phyloP scores from a whole-genome alignment of 2,797 vertebrate genomes.

The Acanthurus leucopareius region DNA sequence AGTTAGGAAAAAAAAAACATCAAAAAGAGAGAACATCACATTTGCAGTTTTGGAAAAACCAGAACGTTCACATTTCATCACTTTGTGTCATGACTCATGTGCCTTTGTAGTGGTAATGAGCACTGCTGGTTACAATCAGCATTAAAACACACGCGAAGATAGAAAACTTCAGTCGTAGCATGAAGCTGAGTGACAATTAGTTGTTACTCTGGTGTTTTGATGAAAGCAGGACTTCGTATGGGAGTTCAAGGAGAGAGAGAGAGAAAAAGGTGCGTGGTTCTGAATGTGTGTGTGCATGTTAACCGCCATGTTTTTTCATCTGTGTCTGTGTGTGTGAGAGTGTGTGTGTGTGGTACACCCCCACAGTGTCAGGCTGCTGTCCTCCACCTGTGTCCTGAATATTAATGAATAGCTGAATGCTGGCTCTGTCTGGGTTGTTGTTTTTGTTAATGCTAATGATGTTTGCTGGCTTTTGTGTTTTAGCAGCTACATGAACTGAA shows the following conservation, averaged over 20 bases:
- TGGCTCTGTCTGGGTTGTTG: slow-evolving; percentile 36
- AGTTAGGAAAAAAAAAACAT: not conserved
- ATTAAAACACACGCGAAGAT: not conserved
- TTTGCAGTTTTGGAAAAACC: no score
- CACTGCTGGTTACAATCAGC: not conserved
- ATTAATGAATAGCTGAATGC: slow-evolving; percentile 56
- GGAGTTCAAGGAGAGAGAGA: slow-evolving; percentile 47
- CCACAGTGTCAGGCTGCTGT: slow-evolving; percentile 58
- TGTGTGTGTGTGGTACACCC: slow-evolving; percentile 35
- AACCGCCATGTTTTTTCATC: not conserved
- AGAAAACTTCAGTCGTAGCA: no score
- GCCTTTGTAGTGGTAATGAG: not conserved
- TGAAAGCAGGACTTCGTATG: slow-evolving; percentile 35
- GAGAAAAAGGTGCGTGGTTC: not conserved
- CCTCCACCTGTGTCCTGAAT: slow-evolving; percentile 69
- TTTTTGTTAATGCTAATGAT: slow-evolving; percentile 22
- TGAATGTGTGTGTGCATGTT: slow-evolving; percentile 10
- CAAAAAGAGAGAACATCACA: no score
- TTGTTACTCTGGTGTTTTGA: slow-evolving; percentile 31
- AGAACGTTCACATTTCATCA: not conserved
- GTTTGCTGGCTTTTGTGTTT: slow-evolving; percentile 29
- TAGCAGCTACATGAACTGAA: not conserved
- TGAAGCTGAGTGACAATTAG: not conserved
- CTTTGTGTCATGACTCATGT: not conserved
- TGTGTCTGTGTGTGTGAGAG: slow-evolving; percentile 13